phyloP scores from a whole-genome alignment of 2,888 invertebrate genomes.

The Oscheius sp. region DNA sequence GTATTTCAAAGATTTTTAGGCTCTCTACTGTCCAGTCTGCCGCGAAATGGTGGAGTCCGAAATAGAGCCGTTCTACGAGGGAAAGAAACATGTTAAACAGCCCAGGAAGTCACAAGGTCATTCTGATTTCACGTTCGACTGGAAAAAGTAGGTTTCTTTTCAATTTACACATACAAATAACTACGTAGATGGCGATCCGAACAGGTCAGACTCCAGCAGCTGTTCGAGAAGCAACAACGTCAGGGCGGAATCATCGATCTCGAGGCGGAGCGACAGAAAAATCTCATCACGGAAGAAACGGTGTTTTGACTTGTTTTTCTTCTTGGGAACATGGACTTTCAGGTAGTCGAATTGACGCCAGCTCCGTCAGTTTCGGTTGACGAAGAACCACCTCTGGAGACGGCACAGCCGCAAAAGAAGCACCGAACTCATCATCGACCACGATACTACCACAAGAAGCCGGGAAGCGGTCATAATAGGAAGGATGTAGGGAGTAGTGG shows the following conservation, averaged over 20 bases:
- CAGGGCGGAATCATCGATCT: conserved; percentile 46
- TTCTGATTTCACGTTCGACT: conserved; percentile 37
- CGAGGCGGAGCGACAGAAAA: conserved; percentile 43
- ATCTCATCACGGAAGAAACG: conserved; percentile 44
- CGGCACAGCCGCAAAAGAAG: not conserved
- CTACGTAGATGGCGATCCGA: conserved; percentile 33
- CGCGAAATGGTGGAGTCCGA: conserved; percentile 38
- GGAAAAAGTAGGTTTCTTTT: conserved; percentile 24
- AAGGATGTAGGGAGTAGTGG: not conserved
- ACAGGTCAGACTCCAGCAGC: conserved; percentile 27
- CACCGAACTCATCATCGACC: not conserved
- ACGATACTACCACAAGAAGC: not conserved
- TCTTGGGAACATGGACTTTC: not conserved
- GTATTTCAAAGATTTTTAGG: conserved; percentile 16
- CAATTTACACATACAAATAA: not conserved
- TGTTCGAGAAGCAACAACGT: conserved; percentile 40
- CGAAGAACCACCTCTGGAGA: not conserved
- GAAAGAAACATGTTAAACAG: conserved; percentile 3
- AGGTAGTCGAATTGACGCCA: conserved; percentile 7
- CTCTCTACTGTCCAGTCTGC: conserved; percentile 44
- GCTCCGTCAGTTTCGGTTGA: not conserved
- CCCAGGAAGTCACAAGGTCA: not conserved
- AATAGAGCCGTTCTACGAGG: conserved; percentile 35
- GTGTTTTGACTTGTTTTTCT: not conserved
- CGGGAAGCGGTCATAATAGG: not conserved